Evolutionary conservation across 2,797 vertebrate genomes (phyloP), one percentile per base, ranked within the genome.

Genomic region (Garrulus glandarius): DNA sequence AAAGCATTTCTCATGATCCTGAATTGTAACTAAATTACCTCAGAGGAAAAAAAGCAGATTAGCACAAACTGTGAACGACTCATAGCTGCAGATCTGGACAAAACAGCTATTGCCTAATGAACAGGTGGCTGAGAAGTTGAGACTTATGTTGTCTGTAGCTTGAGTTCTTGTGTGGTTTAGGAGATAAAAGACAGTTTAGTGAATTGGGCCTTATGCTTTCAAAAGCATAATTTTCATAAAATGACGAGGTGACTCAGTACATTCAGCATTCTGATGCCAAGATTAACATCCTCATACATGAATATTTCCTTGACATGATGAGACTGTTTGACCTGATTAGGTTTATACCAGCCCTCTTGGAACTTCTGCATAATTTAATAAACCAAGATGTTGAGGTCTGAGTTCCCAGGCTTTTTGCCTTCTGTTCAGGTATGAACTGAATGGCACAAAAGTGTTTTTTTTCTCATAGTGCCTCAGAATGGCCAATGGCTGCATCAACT

Each of bases 21-120:
- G 43, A 87, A 75, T 39, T 67, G 32, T 39, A 76, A 93, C 57
- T 67, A 84, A 94, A 95, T 92, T 79, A 92, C 34, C 63, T 71
- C 34, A 67, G 56, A 94, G 68, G 37, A 91, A 95, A 90, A 76
- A 43, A 79, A 96, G 34, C 46, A 72, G 34, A 87, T 93, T 91
- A 90, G 49, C 44, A 41, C 26, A 11, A 46, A 56, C 50, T 39
- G 15, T 52, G 43, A 37, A 41, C 21, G 13, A 63, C 50, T 85
- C n/a, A 26, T 16, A 64, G 52, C 64, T 80, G 68, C 75, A 94
- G 43, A 87, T 46, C 34, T 84, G 89, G 78, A 93, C 87, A 95
- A 78, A 94, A 74, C 53, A 72, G 44, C 39, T 70, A 72, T 6
- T 22, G 34, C 70, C 83, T 84, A 84, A 80, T 41, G 56, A 89